phyloP scores from a whole-genome alignment of 2,797 vertebrate species.

The Ctenochaetus hawaiiensis region DNA sequence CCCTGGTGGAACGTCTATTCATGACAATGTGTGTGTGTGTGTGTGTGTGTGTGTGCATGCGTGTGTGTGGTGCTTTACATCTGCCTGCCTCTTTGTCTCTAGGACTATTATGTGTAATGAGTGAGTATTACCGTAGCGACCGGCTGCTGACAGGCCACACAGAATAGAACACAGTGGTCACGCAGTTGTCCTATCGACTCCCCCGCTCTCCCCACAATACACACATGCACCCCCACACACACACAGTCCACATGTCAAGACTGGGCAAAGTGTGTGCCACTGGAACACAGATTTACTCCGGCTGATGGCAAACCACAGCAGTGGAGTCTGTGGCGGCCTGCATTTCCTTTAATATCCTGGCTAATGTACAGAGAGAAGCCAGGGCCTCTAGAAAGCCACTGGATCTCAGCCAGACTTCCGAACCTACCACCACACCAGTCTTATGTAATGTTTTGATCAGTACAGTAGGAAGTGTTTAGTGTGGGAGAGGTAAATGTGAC shows the following conservation, averaged over 20 bases:
- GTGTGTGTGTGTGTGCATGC: constrained; percentile 14
- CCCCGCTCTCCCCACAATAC: constrained; percentile 43
- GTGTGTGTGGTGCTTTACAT: constrained; percentile 39
- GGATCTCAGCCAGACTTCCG: constrained; percentile 75
- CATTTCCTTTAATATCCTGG: constrained; percentile 87
- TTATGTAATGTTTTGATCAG: constrained; percentile 82
- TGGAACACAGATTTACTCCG: constrained; percentile 81
- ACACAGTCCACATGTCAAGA: constrained; percentile 68
- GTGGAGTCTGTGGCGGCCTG: constrained; percentile 80
- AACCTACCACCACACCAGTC: constrained; percentile 70
- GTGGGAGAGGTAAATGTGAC: constrained; percentile 68
- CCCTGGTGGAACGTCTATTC: constrained; percentile 53
- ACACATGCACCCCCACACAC: constrained; percentile 40
- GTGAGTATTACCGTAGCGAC: constrained; percentile 71
- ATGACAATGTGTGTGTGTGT: constrained; percentile 42
- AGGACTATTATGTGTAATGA: constrained; percentile 72
- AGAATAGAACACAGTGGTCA: constrained; percentile 74
- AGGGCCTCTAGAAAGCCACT: constrained; percentile 76
- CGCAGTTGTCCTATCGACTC: constrained; percentile 66
- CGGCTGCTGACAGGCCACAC: constrained; percentile 78
- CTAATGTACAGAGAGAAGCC: constrained; percentile 84
- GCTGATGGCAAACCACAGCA: constrained; percentile 84
- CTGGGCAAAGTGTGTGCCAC: constrained; percentile 77
- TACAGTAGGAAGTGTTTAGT: constrained; percentile 62
- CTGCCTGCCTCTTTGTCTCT: constrained; percentile 64